Conservation (phyloP, 2,888 invertebrate species). For the Lasioglossum marginatum region DNA sequence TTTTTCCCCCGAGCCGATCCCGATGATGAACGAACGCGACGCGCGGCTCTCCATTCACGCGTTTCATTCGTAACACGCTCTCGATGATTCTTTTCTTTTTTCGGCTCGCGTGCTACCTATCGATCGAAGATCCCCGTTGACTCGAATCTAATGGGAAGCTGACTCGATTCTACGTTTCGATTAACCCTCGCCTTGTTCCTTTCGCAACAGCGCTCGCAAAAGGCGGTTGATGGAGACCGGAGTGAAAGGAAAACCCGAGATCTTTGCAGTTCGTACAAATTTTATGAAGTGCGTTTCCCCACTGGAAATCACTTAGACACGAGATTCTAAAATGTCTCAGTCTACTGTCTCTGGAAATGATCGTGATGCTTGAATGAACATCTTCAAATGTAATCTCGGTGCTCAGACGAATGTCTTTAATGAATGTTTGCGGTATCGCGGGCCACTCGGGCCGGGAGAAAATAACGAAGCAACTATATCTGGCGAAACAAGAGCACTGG, state of each 20-base stretch:
- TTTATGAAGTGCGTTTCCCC: neutral
- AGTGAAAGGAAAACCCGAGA: neutral
- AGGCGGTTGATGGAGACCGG: too few relatives aligned
- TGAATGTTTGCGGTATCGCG: neutral
- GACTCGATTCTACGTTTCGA: neutral
- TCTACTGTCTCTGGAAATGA: neutral
- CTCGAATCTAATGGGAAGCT: neutral
- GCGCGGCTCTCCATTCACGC: constrained; percentile 1
- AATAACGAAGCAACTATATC: neutral
- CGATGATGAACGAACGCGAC: constrained; percentile 8
- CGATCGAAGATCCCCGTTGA: neutral
- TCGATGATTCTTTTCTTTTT: neutral
- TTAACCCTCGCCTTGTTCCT: neutral
- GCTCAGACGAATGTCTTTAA: neutral
- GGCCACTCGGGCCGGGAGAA: neutral
- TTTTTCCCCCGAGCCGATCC: neutral
- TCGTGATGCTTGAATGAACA: neutral
- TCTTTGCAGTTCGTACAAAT: neutral
- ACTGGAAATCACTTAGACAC: too few relatives aligned
- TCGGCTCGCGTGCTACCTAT: neutral
- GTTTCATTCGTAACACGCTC: neutral
- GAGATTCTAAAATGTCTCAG: too few relatives aligned
- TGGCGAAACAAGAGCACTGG: neutral
- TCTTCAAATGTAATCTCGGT: neutral
- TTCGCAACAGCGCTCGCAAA: neutral